These are phyloP conservation scores for Nymphalis io DNA, from an alignment of 1,140 invertebrate species.

Conservation along the genomic window DNA sequence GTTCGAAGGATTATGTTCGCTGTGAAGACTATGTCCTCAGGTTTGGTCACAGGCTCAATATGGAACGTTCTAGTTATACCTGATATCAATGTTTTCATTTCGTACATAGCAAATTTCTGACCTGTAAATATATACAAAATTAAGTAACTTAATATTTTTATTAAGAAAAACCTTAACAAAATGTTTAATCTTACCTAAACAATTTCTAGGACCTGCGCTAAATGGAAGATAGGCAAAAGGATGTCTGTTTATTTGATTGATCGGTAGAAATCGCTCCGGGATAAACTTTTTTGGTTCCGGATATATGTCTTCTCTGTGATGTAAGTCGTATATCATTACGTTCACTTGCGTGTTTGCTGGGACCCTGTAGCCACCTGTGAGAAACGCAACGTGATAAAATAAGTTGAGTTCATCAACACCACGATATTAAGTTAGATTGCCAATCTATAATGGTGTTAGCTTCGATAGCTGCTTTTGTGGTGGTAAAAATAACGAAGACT, in stretches of 20 bases:
- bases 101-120: slow-evolving; percentile 6
- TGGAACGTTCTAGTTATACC: slow-evolving; percentile 14
- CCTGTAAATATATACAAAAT: background rate
- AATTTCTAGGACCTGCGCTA: slow-evolving; percentile 25
- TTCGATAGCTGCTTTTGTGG: no score
- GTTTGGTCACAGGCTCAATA: slow-evolving; percentile 17
- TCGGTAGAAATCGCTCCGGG: slow-evolving; percentile 32
- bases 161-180: background rate
- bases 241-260: slow-evolving; percentile 17
- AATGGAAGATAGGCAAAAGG: slow-evolving; percentile 30
- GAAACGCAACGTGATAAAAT: no score
- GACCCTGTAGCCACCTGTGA: slow-evolving; percentile 32
- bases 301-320: slow-evolving; percentile 30
- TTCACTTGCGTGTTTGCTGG: slow-evolving; percentile 8
- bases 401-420: no score
- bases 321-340: slow-evolving; percentile 33
- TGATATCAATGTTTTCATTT: slow-evolving; percentile 20
- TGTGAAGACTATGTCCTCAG: slow-evolving; percentile 14
- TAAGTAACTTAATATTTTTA: no score
- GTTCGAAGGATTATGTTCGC: slow-evolving; percentile 17
- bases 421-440: no score
- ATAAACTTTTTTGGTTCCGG: slow-evolving; percentile 38
- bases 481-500: no score
- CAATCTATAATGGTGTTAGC: no score
- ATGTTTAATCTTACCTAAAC: slow-evolving; percentile 11